Base-by-base conservation (phyloP, 2,888 invertebrate genomes). In the Brachycybe producta region DNA sequence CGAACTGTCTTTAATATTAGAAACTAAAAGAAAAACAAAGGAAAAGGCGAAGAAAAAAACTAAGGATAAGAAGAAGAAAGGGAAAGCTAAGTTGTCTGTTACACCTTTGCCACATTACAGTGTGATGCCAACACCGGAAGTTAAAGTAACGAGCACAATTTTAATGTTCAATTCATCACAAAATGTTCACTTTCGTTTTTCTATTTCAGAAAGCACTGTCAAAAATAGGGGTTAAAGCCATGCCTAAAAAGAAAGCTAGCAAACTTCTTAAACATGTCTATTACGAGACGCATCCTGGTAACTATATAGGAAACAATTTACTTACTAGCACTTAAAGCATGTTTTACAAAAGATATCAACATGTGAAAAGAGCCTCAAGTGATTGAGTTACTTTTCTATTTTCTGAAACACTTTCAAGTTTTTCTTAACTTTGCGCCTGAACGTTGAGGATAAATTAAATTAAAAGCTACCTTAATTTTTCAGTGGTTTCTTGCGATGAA, bases 21-120 rank as follows among this genome's bases (percentile, higher is more conserved):
- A n/a, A n/a, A 32, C n/a, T 32, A 32, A 32, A 32, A 32, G n/a
- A n/a, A 32, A n/a, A 32, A 32, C 32, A n/a, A 32, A 32, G 11
- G 32, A 32, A 11, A 32, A 32, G 32, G n/a, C 11, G n/a, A 32
- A 32, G 11, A 32, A 11, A 11, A n/a, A 11, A n/a, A 11, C 32
- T 11, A 32, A 32, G 32, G n/a, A 23, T 11, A 30, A 28, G 8
- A 51, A 24, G n/a, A 46, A 50, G 21, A 45, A 47, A 38, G 5
- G 44, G 40, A 52, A 53, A 52, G 27, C 46, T 42, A 55, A 60
- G 32, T n/a, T n/a, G n/a, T 65, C 64, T 27, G 64, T 70, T 32
- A 74, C 75, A 15, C 75, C 75, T 1, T 66, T 72, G 60, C 67
- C 70, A 17, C 62, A 73, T 57, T 76, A 73, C 57, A 67, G 70